Percentiles rank a stretch among this genome's conserved stretches.
phyloP scores from a whole-genome alignment of 2,113 vertebrate genomes.

The Ictalurus punctatus region DNA sequence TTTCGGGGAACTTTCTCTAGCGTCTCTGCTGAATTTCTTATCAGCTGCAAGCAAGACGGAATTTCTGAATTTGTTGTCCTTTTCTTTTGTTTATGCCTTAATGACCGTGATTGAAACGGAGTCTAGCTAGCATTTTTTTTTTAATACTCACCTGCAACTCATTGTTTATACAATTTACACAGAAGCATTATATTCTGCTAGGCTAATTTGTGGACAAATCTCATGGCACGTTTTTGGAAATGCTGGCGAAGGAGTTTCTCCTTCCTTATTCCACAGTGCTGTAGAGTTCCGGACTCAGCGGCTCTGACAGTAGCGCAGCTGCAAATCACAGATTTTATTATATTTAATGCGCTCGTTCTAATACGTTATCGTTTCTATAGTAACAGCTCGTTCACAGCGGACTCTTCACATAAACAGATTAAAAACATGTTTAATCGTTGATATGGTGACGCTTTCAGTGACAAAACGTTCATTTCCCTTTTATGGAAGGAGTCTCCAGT shows the following conservation, averaged over 20 bases:
- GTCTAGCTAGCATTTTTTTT: background rate
- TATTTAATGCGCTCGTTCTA: background rate
- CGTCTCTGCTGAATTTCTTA: background rate
- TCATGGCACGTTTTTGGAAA: background rate
- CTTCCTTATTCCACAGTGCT: background rate
- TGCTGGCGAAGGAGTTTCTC: background rate
- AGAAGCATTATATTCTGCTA: background rate
- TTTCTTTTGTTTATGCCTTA: background rate
- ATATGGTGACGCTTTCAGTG: background rate
- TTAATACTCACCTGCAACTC: background rate
- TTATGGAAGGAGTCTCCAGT: background rate
- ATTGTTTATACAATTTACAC: background rate
- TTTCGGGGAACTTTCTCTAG: background rate
- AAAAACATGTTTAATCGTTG: background rate
- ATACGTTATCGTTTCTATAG: too few species aligned
- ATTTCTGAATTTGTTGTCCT: background rate
- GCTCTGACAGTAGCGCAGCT: background rate
- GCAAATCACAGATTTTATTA: background rate
- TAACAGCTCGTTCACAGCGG: background rate
- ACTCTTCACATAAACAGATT: background rate
- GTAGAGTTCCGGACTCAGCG: background rate
- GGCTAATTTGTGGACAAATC: background rate
- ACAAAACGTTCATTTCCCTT: background rate
- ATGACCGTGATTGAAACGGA: background rate
- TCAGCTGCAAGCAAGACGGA: background rate